A percentile compares a stretch with the other conserved stretches of the same genome.
Evolutionary conservation across 1,140 invertebrate genomes (phyloP).

Genomic region (Hyposmocoma kahamanoa): DNA sequence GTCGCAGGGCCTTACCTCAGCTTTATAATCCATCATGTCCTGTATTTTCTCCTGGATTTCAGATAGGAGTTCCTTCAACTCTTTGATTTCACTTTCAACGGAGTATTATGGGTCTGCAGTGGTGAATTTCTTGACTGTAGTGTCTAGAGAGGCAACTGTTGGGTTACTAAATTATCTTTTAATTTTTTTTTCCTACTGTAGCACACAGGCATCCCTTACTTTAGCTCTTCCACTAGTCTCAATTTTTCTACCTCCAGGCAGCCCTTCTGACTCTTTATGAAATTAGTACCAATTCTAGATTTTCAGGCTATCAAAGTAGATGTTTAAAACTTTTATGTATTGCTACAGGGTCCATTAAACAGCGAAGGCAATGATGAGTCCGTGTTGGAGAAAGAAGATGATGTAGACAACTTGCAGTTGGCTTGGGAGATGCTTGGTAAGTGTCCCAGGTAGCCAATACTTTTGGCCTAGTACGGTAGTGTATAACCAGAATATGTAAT

Average conservation of each 20-base stretch:
- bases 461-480: too few species aligned
- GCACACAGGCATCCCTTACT: too few species aligned
- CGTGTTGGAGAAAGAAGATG: conserved; percentile 73
- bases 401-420: conserved; percentile 85
- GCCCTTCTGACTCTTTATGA: too few species aligned
- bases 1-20: conserved; percentile 76
- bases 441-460: too few species aligned
- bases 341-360: conserved; percentile 52
- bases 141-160: conserved; percentile 61
- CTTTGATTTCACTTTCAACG: conserved; percentile 83
- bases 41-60: conserved; percentile 90
- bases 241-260: too few species aligned
- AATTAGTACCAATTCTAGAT: neutral
- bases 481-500: too few species aligned
- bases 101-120: conserved; percentile 75
- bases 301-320: neutral
- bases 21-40: conserved; percentile 85
- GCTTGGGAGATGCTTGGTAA: conserved; percentile 90
- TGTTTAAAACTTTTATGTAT: too few species aligned
- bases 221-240: too few species aligned
- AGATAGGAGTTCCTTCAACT: conserved; percentile 84
- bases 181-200: too few species aligned
- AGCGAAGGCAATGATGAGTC: conserved; percentile 55
- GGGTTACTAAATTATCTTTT: too few species aligned
- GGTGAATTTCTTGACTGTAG: conserved; percentile 50